Evolutionary conservation across 2,888 invertebrate genomes (phyloP).

Genomic region (Acanthococcus lagerstroemiae): DNA sequence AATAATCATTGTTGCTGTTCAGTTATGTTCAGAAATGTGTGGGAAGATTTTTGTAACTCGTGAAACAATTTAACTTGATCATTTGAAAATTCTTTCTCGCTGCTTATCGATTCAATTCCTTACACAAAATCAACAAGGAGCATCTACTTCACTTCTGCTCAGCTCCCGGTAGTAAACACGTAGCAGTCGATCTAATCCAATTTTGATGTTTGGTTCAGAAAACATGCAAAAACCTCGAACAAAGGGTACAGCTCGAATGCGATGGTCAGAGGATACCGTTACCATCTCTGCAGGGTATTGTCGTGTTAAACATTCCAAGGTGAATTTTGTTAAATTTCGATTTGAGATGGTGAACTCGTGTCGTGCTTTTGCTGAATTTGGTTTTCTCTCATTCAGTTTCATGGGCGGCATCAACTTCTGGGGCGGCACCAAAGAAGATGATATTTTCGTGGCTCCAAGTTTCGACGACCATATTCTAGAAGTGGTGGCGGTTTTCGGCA

Average conservation of each 20-base stretch:
- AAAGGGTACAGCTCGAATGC: conserved; percentile 88
- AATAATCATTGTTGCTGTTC: too few species aligned
- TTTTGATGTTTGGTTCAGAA: conserved; percentile 58
- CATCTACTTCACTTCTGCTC: too few species aligned
- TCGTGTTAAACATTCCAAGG: conserved; percentile 90
- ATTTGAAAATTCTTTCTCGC: too few species aligned
- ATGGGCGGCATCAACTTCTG: conserved; percentile 99
- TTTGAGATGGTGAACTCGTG: too few species aligned
- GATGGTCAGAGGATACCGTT: conserved; percentile 92
- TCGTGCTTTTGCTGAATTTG: background rate
- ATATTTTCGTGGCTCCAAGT: conserved; percentile 81
- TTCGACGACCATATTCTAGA: conserved; percentile 94
- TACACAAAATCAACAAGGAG: too few species aligned
- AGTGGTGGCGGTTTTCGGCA: conserved; percentile 95
- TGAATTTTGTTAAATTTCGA: conserved; percentile 39
- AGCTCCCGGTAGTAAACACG: too few species aligned
- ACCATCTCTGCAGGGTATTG: conserved; percentile 91
- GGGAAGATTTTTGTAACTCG: too few species aligned
- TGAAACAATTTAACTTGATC: too few species aligned
- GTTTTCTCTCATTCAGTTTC: conserved; percentile 54
- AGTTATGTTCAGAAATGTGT: too few species aligned
- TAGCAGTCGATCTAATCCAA: too few species aligned
- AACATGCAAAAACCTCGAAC: conserved; percentile 91
- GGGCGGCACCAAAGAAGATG: conserved; percentile 88
- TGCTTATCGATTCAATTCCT: too few species aligned